phyloP scores from a whole-genome alignment of 2,113 vertebrate genomes.

The Oostethus manadensis region DNA sequence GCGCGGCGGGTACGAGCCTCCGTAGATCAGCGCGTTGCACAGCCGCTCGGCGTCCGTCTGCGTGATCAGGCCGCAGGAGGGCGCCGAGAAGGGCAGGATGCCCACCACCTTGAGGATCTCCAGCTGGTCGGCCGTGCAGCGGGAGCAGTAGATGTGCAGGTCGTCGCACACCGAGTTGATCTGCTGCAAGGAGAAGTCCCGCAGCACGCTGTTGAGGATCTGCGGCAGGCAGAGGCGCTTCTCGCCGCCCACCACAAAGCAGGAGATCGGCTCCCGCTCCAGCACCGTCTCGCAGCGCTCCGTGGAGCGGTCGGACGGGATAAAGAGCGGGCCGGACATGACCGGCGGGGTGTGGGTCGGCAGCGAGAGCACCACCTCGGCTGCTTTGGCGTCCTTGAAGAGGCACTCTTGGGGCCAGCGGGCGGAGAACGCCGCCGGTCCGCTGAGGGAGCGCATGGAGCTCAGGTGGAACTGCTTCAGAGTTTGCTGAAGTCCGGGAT shows the following conservation, averaged over 20 bases:
- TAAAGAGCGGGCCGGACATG: constrained; percentile 90
- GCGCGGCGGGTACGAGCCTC: constrained; percentile 84
- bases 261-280: constrained; percentile 95
- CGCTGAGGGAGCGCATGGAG: constrained; percentile 95
- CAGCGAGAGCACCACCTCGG: constrained; percentile 74
- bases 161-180: constrained; percentile 98
- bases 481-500: constrained; percentile 97
- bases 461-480: constrained; percentile 97
- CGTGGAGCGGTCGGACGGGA: constrained; percentile 93
- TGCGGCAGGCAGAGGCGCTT: constrained; percentile 95
- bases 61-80: constrained; percentile 96
- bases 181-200: constrained; percentile 96
- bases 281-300: constrained; percentile 96
- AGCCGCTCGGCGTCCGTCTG: constrained; percentile 96
- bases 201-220: constrained; percentile 96
- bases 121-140: constrained; percentile 96
- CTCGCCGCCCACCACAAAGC: constrained; percentile 97
- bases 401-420: constrained; percentile 90
- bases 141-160: constrained; percentile 96
- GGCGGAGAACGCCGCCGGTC: constrained; percentile 94
- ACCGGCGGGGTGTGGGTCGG: constrained; percentile 82
- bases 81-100: constrained; percentile 94
- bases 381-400: constrained; percentile 87
- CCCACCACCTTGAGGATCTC: constrained; percentile 99
- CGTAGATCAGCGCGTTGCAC: constrained; percentile 93